Percentiles rank a stretch among this genome's conserved stretches.
phyloP scores from a whole-genome alignment of 2,888 invertebrate genomes.

The Mimumesa dahlbomi region DNA sequence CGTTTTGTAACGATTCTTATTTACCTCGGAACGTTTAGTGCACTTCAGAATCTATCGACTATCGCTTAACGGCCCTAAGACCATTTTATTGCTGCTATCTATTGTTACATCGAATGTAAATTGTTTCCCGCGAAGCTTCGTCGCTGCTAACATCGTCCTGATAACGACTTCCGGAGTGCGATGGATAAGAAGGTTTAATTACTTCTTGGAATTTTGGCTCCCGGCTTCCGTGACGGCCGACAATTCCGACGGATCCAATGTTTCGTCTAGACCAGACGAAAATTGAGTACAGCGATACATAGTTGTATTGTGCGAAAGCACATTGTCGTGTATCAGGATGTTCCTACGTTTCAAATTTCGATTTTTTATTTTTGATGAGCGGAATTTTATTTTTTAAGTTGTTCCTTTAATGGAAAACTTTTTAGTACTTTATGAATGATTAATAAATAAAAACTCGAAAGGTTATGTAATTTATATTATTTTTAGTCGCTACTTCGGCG shows the following conservation, averaged over 20 bases:
- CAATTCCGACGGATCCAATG: background rate
- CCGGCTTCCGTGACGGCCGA: background rate
- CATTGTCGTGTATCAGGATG: too few species aligned
- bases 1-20: slow-evolving; percentile 4
- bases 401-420: too few species aligned
- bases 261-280: too few species aligned
- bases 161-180: background rate
- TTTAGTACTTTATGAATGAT: too few species aligned
- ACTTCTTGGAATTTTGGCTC: background rate
- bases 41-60: background rate
- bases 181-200: background rate
- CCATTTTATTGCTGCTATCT: background rate
- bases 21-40: background rate
- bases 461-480: too few species aligned
- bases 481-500: too few species aligned
- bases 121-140: background rate
- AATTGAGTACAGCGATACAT: too few species aligned
- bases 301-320: too few species aligned
- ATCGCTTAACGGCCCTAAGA: background rate
- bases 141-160: background rate
- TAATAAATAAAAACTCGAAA: too few species aligned
- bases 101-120: background rate
- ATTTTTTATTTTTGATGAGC: too few species aligned
- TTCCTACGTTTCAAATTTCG: too few species aligned
- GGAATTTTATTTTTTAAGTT: too few species aligned